Percentiles rank a stretch among this genome's conserved stretches.
These are phyloP conservation scores for Chloropsis hardwickii DNA, from an alignment of 2,113 vertebrate genomes.

Conservation along the genomic window DNA sequence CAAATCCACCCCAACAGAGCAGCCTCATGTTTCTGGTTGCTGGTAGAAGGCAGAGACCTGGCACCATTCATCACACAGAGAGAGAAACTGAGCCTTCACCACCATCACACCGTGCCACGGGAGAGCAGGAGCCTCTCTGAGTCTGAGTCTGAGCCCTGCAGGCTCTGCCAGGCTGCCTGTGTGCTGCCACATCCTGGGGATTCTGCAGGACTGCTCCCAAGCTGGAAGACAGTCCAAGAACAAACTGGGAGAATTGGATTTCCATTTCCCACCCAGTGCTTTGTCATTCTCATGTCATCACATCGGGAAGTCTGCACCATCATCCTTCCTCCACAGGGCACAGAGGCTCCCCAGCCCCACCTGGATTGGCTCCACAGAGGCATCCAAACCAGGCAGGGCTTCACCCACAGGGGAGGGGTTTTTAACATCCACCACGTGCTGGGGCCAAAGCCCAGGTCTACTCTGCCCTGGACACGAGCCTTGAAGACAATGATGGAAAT, in stretches of 20 bases:
- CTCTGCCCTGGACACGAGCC: neutral
- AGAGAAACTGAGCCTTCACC: neutral
- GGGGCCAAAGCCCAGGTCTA: neutral
- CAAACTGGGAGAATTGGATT: neutral
- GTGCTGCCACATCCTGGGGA: accelerated
- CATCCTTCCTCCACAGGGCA: neutral
- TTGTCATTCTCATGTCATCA: neutral
- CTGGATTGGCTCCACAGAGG: neutral
- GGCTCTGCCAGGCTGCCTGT: neutral
- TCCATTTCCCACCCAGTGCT: neutral
- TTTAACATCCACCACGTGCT: neutral
- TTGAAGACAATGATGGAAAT: neutral
- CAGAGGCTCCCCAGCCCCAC: accelerated
- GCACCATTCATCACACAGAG: neutral
- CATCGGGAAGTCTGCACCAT: accelerated
- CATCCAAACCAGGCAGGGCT: neutral
- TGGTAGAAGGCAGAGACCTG: neutral
- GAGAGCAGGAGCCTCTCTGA: neutral
- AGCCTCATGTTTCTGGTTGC: neutral
- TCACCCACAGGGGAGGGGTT: accelerated
- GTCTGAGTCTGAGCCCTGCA: neutral
- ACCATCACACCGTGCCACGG: accelerated
- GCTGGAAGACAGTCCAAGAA: neutral
- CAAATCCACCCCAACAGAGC: neutral
- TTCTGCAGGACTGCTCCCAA: neutral